Evolutionary conservation across 2,888 invertebrate genomes (phyloP).

Genomic region (Drymonia ruficornis): DNA sequence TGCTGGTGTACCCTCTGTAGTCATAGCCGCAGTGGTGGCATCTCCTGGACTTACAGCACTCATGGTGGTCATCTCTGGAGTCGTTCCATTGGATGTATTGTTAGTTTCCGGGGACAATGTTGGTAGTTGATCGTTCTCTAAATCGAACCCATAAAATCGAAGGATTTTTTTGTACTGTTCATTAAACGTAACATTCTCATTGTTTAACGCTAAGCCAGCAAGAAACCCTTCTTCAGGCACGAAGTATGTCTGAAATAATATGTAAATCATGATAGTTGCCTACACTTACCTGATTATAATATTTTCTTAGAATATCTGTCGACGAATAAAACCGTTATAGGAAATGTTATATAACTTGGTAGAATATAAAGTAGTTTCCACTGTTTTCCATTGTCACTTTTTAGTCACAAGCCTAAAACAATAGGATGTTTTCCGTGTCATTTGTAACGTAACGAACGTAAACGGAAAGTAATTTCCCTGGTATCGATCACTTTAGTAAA

Average conservation of each 20-base stretch:
- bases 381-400: constrained; percentile 26
- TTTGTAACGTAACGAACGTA: background rate
- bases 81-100: constrained; percentile 44
- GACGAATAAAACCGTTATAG: too few relatives aligned
- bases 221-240: constrained; percentile 93
- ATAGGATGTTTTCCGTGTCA: background rate
- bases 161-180: constrained; percentile 90
- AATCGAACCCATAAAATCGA: constrained; percentile 92
- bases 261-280: background rate
- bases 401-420: constrained; percentile 42
- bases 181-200: constrained; percentile 90
- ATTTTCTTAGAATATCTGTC: too few relatives aligned
- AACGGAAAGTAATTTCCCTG: background rate
- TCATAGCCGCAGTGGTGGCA: constrained; percentile 32
- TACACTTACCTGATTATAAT: too few relatives aligned
- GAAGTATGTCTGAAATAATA: constrained; percentile 89
- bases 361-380: too few relatives aligned
- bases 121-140: constrained; percentile 79
- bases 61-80: constrained; percentile 32
- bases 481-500: background rate
- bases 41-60: constrained; percentile 24
- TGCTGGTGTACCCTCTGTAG: constrained; percentile 40
- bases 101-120: constrained; percentile 50
- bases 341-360: too few relatives aligned
- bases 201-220: constrained; percentile 91